Base-by-base conservation (phyloP, 2,113 vertebrate genomes). In the Corythoichthys intestinalis region DNA sequence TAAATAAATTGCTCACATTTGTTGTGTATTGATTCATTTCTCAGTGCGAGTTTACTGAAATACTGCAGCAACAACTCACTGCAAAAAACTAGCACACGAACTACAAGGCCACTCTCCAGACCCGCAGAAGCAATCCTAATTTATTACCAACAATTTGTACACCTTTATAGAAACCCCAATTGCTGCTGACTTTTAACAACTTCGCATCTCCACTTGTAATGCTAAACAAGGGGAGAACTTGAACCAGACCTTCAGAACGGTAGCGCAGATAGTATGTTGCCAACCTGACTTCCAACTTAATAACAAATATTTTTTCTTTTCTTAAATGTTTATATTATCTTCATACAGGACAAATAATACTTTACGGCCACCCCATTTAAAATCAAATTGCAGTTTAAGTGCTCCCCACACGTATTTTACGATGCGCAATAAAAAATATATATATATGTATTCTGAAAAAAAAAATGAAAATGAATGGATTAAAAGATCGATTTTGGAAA, bases 21-120 rank as follows among this genome's bases (percentile, higher is more conserved):
- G 75, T 75, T 65, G 63, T 63, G 77, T 72, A 80, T 79, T 87
- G 83, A 90, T 89, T 87, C 82, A 87, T 90, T 86, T 85, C 81
- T 77, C 83, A 79, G 89, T 72, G 76, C 67, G 75, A 76, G 78
- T 86, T 89, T 83, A 86, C 78, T 86, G 77, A 89, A 87, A 89
- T 86, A 85, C 80, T 67, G 54, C 54, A 71, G 52, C 75, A 78
- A 68, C 73, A 61, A 44, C 74, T 71, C 77, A 80, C 69, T 2
- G 28, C 20, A 12, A 10, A 20, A 38, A 60, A 60, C 37, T 3
- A 35, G 2, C 28, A 15, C 13, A 50, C 10, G 12, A 50, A 50
- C 48, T 15, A 56, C 20, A 34, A 58, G 6, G 28, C 34, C 9
- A 37, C 34, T 7, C 20, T 11, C 4, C 53, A 11, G 53, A 34